Conservation (phyloP, 2,797 vertebrate species). For the Sebastes cheni region DNA sequence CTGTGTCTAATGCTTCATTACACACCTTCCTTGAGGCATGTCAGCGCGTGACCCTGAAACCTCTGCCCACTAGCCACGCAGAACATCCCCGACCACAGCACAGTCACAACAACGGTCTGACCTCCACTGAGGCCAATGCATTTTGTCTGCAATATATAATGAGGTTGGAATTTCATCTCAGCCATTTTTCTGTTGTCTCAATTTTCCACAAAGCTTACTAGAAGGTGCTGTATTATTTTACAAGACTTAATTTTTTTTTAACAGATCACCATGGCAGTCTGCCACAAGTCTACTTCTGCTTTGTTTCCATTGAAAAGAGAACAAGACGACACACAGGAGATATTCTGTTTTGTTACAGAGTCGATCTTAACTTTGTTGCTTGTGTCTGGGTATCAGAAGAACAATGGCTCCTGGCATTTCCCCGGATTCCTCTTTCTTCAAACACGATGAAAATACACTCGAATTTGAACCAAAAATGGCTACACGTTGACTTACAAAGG, state of each 20-base stretch:
- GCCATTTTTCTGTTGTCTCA: not conserved
- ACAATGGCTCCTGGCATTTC: conserved; percentile 62
- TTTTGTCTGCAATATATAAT: conserved; percentile 45
- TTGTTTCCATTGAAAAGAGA: conserved; percentile 61
- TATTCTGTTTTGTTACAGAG: conserved; percentile 59
- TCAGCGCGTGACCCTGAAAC: conserved; percentile 76
- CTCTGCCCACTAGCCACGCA: conserved; percentile 68
- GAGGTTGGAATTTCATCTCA: conserved; percentile 7
- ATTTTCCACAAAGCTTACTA: conserved; percentile 37
- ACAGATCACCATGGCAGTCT: conserved; percentile 41
- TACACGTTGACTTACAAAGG: not conserved
- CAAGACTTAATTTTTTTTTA: conserved; percentile 48
- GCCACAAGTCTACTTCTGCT: conserved; percentile 54
- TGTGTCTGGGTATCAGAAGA: conserved; percentile 55
- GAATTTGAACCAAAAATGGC: conserved; percentile 43
- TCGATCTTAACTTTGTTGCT: conserved; percentile 52
- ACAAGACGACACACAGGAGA: conserved; percentile 56
- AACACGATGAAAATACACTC: conserved; percentile 42
- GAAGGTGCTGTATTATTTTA: conserved; percentile 55
- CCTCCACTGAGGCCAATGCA: conserved; percentile 59
- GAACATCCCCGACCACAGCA: conserved; percentile 39
- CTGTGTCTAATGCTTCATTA: conserved; percentile 85
- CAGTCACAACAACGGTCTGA: conserved; percentile 54
- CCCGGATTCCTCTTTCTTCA: conserved; percentile 44
- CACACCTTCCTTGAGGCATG: conserved; percentile 74